These are phyloP conservation scores for Diplodus puntazzo DNA, from an alignment of 2,797 vertebrate species.

Conservation along the genomic window DNA sequence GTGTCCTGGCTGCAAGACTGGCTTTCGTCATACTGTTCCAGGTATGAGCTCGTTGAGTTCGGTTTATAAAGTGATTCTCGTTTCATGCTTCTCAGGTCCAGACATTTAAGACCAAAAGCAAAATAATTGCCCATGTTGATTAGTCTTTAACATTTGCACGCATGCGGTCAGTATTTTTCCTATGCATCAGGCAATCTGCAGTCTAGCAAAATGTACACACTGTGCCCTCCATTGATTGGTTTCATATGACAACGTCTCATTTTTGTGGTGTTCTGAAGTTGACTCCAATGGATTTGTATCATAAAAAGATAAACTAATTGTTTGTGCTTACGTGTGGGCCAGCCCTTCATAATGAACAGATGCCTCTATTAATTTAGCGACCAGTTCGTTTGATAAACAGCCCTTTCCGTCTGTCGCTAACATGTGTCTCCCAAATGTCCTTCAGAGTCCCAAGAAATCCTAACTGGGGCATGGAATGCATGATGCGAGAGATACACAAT, in stretches of 20 bases:
- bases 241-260: not conserved
- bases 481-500: not conserved
- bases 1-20: conserved; percentile 92
- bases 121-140: not conserved
- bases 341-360: conserved; percentile 39
- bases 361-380: conserved; percentile 17
- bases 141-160: not conserved
- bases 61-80: not conserved
- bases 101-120: not conserved
- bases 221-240: not conserved
- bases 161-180: not conserved
- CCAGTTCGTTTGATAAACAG: conserved; percentile 9
- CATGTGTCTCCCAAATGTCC: conserved; percentile 44
- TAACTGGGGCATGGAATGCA: not conserved
- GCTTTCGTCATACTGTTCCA: conserved; percentile 98
- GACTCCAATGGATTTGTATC: not conserved
- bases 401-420: not conserved
- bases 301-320: not conserved
- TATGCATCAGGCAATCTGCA: not conserved
- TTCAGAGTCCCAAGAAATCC: conserved; percentile 1
- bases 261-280: not conserved
- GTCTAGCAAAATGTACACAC: not conserved
- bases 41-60: conserved; percentile 76
- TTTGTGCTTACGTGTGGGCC: not conserved
- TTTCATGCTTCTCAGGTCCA: not conserved